Base-by-base conservation (phyloP, 37 sponge, comb jelly and placozoan genomes). In the Oopsacas minuta region DNA sequence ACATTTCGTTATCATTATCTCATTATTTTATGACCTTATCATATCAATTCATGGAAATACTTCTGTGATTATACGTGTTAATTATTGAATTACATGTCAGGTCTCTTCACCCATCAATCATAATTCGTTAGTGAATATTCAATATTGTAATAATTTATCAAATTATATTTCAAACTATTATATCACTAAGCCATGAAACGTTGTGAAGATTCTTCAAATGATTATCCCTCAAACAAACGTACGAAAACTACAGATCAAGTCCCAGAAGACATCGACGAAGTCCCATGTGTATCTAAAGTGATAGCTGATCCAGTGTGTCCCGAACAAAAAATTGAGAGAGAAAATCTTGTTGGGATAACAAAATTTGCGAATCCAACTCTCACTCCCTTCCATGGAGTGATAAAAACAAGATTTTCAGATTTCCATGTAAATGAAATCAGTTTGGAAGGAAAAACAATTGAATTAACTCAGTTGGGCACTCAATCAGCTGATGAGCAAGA, bases 401-500 rank as follows among this genome's bases (percentile, higher is more conserved):
- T 61, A 5, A 61, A 61, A 34, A 61, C 28, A 10, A 10, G 75
- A 61, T 61, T 20, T 61, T 61, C 75, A 61, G 75, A 61, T 12
- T 61, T 61, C 22, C 75, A 61, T n/a, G 75, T 61, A 5, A 61
- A 61, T n/a, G 75, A 61, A n/a, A 3, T 61, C 28, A 34, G 28
- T 61, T 34, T 61, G 28, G 75, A 61, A 61, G 75, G 75, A 61
- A 61, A 61, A 32, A 61, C 22, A 61, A 34, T 61, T 34, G 22
- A 12, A 34, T 12, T 61, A 34, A 61, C 75, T 32, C 28, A 61
- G 30, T 12, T 61, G 75, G 22, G 28, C 22, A 61, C 75, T 10
- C 20, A n/a, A n/a, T 25, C 75, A n/a, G 75, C 75, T 25, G 75
- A 61, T 61, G 75, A 61, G 22, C 75, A 61, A 61, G 75, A 61